These are phyloP conservation scores for Euproctis similis DNA, from an alignment of 2,888 invertebrate genomes.

Conservation along the genomic window DNA sequence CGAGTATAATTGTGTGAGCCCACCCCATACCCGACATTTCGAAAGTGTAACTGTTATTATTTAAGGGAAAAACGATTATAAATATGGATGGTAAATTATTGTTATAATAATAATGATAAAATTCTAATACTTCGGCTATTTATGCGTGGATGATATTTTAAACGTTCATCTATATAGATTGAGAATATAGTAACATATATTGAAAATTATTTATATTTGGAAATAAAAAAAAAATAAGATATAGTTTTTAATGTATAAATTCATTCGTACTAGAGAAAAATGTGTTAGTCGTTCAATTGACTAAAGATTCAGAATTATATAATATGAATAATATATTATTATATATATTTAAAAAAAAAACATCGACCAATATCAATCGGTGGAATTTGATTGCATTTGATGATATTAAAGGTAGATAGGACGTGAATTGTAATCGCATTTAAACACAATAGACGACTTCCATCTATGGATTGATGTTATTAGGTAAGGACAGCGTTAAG, in stretches of 20 bases:
- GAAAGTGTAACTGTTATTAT: conserved; percentile 57
- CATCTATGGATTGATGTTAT: conserved; percentile 43
- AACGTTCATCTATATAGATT: too few relatives aligned
- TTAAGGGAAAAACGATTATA: conserved; percentile 35
- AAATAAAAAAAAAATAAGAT: conserved; percentile 47
- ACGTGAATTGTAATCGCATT: conserved; percentile 54
- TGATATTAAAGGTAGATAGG: conserved; percentile 31
- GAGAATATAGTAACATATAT: conserved; percentile 42
- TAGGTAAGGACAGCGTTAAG: conserved; percentile 41
- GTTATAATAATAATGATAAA: conserved; percentile 38
- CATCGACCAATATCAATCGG: conserved; percentile 57
- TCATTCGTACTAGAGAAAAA: conserved; percentile 62
- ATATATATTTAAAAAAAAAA: conserved; percentile 14
- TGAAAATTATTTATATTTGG: conserved; percentile 54
- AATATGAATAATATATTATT: conserved; percentile 36
- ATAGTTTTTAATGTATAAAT: conserved; percentile 64
- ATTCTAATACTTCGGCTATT: conserved; percentile 69
- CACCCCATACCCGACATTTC: too few relatives aligned
- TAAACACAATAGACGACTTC: conserved; percentile 42
- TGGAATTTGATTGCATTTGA: conserved; percentile 54
- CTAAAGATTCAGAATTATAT: conserved; percentile 20
- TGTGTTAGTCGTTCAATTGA: conserved; percentile 58
- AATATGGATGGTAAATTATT: too few relatives aligned
- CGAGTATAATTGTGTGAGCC: conserved; percentile 50
- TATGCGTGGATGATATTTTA: conserved; percentile 61